Percentiles rank a stretch among this genome's conserved stretches.
These are phyloP conservation scores for Antheraea mylitta DNA, from an alignment of 1,140 invertebrate species.

Conservation along the genomic window DNA sequence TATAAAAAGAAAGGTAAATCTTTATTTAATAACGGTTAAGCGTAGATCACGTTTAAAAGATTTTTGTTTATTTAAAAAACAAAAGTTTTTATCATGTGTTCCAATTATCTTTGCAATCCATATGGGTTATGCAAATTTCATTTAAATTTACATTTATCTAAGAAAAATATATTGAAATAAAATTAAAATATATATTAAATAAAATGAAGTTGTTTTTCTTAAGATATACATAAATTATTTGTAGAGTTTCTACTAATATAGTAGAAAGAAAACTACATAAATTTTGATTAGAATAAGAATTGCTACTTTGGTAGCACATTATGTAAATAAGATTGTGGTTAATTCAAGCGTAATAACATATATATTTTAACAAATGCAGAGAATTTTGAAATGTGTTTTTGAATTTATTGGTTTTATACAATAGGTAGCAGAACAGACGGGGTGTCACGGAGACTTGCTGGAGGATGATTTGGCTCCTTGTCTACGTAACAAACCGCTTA, in stretches of 20 bases:
- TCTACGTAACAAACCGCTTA: constrained; percentile 85
- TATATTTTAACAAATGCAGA: too few species aligned
- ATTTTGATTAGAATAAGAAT: background rate
- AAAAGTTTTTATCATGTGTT: too few species aligned
- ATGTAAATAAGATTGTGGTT: too few species aligned
- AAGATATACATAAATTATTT: too few species aligned
- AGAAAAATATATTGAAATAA: too few species aligned
- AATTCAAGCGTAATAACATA: too few species aligned
- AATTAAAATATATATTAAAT: too few species aligned
- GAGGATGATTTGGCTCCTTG: constrained; percentile 92
- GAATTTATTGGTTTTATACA: background rate
- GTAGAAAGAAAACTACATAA: background rate
- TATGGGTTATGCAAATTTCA: too few species aligned
- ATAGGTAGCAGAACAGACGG: constrained; percentile 86
- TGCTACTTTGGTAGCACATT: too few species aligned
- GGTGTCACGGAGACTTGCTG: constrained; percentile 87
- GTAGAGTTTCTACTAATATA: background rate
- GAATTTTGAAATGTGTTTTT: background rate
- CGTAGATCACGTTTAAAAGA: background rate
- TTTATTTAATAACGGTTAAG: background rate
- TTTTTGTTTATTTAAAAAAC: background rate
- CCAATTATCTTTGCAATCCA: too few species aligned
- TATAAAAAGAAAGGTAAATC: constrained; percentile 84
- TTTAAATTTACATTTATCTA: too few species aligned
- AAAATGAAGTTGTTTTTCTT: too few species aligned